Evolutionary conservation across 2,888 invertebrate species (phyloP), one percentile per base, ranked within the genome.

Genomic region (Corbicula japonica): DNA sequence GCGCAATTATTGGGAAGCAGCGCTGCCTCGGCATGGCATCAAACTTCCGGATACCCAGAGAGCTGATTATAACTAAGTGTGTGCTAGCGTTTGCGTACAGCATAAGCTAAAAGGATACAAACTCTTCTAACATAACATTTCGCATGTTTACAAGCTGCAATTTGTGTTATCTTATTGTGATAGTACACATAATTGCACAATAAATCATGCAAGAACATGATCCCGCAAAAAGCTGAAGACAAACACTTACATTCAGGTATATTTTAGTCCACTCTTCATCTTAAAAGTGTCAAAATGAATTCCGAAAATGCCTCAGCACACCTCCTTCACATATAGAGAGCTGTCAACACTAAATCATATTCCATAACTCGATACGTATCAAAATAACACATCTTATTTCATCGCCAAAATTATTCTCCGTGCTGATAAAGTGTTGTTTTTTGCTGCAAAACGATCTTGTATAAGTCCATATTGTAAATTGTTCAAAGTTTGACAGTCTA

Each of bases 331-430:
- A 58, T n/a, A 58, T 35, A 58, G 35, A 2, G 35, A 21, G 21
- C 1, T 58, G 58, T 58, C 58, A 35, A 15, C 58, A 58, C 21
- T 58, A 58, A 58, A 58, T 58, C 58, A 58, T 35, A 35, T 58
- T 58, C 58, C 58, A 35, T 58, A 58, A 58, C 28, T 21, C 35
- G 58, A 58, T 35, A 34, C 58, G 58, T 32, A 35, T 58, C 58
- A 58, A 58, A 5, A 23, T 35, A 58, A 58, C 58, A 34, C 58
- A 58, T 58, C 5, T 52, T 10, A 23, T 58, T 35, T 35, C 35
- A 58, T 58, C 34, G 30, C 23, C 35, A 3, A n/a, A 35, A n/a
- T 58, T 34, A 35, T 21, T 21, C 58, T 54, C n/a, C 54, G 28
- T 54, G 28, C 54, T n/a, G n/a, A 28, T 18, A 28, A 28, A 18